phyloP scores from a whole-genome alignment of 2,797 vertebrate genomes.

The Catostomus latipinnis region DNA sequence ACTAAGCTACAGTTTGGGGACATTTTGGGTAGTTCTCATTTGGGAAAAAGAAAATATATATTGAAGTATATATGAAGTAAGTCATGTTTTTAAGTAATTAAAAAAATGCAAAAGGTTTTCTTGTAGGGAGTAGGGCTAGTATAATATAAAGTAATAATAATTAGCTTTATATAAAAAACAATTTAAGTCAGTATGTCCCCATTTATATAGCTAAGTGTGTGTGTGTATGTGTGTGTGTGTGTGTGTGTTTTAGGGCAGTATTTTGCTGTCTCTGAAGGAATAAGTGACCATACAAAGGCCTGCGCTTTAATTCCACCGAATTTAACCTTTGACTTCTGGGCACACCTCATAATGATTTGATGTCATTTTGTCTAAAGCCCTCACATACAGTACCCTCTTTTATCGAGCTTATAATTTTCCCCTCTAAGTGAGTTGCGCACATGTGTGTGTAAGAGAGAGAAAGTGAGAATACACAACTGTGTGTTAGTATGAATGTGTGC shows the following conservation, averaged over 20 bases:
- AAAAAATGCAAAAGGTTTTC: too few species aligned
- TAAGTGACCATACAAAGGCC: conserved; percentile 7
- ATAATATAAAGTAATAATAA: too few species aligned
- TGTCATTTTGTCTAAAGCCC: conserved; percentile 8
- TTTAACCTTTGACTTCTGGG: conserved; percentile 32
- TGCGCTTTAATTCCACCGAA: conserved; percentile 38
- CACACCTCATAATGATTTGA: conserved; percentile 45
- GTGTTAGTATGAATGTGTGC: conserved; percentile 19
- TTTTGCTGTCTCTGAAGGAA: conserved; percentile 1
- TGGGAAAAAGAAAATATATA: neutral
- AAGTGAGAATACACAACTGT: conserved; percentile 1
- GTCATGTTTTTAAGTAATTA: too few species aligned
- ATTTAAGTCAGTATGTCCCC: too few species aligned
- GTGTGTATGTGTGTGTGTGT: neutral
- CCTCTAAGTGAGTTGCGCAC: conserved; percentile 12
- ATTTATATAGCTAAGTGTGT: neutral
- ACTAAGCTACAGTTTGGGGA: neutral
- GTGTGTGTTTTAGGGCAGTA: neutral
- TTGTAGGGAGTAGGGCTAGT: too few species aligned
- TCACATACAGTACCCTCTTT: conserved; percentile 19
- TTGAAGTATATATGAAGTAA: too few species aligned
- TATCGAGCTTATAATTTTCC: conserved; percentile 19
- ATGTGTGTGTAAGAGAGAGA: conserved; percentile 12
- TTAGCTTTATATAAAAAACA: too few species aligned
- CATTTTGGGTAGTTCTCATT: too few species aligned